These are phyloP conservation scores for Porphyrio hochstetteri DNA, from an alignment of 2,113 vertebrate genomes.

Conservation along the genomic window DNA sequence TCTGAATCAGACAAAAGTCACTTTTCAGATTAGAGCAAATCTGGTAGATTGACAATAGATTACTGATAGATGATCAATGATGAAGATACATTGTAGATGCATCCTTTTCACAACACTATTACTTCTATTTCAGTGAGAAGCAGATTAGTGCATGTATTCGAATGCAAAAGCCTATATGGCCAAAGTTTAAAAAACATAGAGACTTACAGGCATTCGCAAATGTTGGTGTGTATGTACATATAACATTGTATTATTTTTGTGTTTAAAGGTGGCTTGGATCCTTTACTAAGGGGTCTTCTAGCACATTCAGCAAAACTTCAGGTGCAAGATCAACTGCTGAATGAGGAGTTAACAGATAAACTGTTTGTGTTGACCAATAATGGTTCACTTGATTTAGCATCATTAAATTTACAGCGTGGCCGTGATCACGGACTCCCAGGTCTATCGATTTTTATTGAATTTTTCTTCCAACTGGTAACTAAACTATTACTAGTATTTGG, in stretches of 20 bases:
- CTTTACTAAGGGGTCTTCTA: constrained; percentile 87
- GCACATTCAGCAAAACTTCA: constrained; percentile 79
- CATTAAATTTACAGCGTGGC: constrained; percentile 92
- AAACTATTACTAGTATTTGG: not conserved
- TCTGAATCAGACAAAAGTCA: not conserved
- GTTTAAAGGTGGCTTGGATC: constrained; percentile 89
- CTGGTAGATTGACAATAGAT: not conserved
- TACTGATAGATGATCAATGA: not conserved
- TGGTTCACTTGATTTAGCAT: constrained; percentile 85
- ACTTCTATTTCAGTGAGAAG: not conserved
- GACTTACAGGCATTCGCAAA: not conserved
- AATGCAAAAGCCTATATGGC: not conserved
- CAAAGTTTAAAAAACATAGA: not conserved
- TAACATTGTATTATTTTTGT: not conserved
- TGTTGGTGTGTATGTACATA: not conserved
- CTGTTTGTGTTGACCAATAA: constrained; percentile 80
- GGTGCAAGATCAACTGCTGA: constrained; percentile 79
- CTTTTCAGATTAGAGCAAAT: not conserved
- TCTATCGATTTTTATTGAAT: constrained; percentile 41
- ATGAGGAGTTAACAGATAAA: constrained; percentile 85
- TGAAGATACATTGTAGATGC: not conserved
- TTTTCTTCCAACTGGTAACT: not conserved
- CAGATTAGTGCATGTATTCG: not conserved
- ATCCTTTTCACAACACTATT: not conserved
- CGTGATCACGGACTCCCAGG: constrained; percentile 94